Conservation (phyloP, 2,888 invertebrate species). For the Drosophila cognata region DNA sequence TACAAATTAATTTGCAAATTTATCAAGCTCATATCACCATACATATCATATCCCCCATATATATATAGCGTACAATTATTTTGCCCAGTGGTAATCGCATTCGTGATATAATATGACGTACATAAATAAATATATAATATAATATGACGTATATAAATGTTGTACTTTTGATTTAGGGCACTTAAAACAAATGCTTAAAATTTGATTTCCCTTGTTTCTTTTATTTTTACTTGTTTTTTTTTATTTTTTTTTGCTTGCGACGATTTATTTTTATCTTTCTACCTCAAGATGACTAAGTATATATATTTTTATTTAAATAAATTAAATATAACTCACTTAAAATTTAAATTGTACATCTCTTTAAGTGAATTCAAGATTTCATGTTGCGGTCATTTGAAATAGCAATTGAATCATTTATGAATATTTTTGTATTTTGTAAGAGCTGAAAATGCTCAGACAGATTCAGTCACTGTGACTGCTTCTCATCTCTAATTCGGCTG, state of each 20-base stretch:
- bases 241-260: neutral
- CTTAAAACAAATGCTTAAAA: neutral
- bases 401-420: neutral
- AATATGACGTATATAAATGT: neutral
- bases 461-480: conserved; percentile 20
- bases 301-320: neutral
- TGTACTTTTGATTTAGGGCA: neutral
- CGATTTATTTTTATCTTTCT: neutral
- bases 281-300: neutral
- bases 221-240: neutral
- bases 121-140: neutral
- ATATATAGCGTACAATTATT: neutral
- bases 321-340: neutral
- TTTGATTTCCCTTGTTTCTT: neutral
- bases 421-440: neutral
- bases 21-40: neutral
- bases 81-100: neutral
- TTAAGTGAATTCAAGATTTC: neutral
- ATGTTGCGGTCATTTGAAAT: neutral
- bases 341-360: neutral
- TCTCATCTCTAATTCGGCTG: conserved; percentile 39
- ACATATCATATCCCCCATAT: neutral
- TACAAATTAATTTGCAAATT: neutral
- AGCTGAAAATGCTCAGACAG: neutral
- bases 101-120: neutral